phyloP scores from a whole-genome alignment of 1,140 invertebrate genomes.

The Cyclina sinensis region DNA sequence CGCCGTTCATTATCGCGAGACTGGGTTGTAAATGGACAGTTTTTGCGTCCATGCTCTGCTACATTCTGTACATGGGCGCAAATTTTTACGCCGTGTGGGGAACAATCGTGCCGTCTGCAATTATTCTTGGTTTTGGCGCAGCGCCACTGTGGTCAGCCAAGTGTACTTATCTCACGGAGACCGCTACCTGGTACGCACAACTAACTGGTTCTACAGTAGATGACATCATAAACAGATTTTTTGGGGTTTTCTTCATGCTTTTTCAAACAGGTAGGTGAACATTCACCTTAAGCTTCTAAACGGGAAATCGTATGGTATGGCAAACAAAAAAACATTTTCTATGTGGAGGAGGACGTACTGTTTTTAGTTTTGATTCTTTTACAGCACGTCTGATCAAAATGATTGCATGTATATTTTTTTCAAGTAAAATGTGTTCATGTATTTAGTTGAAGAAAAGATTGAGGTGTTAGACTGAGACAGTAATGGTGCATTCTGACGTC shows the following conservation, averaged over 20 bases:
- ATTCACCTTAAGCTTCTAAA: no score
- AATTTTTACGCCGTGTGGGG: constrained; percentile 93
- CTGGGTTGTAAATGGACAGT: constrained; percentile 98
- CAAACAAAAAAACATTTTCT: no score
- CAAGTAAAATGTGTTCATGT: no score
- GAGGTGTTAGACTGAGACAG: no score
- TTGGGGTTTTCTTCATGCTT: constrained; percentile 98
- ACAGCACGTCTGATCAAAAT: no score
- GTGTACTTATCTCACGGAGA: constrained; percentile 97
- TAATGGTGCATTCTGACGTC: no score
- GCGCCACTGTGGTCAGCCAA: constrained; percentile 99
- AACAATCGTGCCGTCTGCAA: constrained; percentile 96
- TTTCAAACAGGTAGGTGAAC: constrained; percentile 93
- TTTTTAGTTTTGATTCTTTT: no score
- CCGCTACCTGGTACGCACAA: constrained; percentile 89
- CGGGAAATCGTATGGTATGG: no score
- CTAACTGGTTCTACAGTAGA: constrained; percentile 90
- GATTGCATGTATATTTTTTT: no score
- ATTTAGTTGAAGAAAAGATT: no score
- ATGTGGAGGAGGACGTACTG: no score
- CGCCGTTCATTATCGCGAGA: constrained; percentile 89
- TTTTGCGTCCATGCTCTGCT: constrained; percentile 95
- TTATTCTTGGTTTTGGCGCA: constrained; percentile 93
- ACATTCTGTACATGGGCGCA: constrained; percentile 96
- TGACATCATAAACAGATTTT: constrained; percentile 96